Base-by-base conservation (phyloP, 2,113 vertebrate genomes). In the Toxostoma redivivum region DNA sequence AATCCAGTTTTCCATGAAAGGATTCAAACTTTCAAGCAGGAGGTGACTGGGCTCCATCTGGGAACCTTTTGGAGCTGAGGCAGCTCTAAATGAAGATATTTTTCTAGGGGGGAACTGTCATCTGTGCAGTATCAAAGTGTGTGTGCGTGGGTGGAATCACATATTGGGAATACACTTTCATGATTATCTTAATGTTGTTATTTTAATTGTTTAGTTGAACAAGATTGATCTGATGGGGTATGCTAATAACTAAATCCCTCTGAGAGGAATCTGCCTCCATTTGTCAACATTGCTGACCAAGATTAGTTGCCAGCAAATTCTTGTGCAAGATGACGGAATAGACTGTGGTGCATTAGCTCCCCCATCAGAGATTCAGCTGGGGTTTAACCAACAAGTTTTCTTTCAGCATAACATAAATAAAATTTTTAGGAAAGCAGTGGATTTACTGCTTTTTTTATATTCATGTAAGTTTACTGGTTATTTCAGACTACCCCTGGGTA, bases 181-280 rank as follows among this genome's bases (percentile, higher is more conserved):
- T 80, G 42, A 91, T 81, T 84, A 88, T 93, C 92, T 81, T 76
- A 80, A 87, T 94, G 86, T 57, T 65, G 50, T 76, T 91, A 88
- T 94, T 97, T 92, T 88, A 94, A 91, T 79, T 94, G 66, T 96
- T 95, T 83, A 94, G 71, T 80, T 69, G 66, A 93, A 93, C 54
- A 93, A 94, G 78, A 82, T 38, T 88, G 66, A 92, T 90, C 58
- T 93, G 85, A 86, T 86, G 58, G 85, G 15, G 21, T 73, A 90
- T 77, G 57, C 42, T 93, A 85, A 90, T 86, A 91, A 47, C 79
- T 70, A 81, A 76, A 87, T 78, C 71, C 74, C 62, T 92, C 50
- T 44, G 71, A 93, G 92, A 85, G 50, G 27, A 88, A 44, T 73
- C 89, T 92, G 93, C 67, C 58, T 92, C 23, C 66, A 27, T 83